phyloP scores from a whole-genome alignment of 2,113 vertebrate genomes.

The Pterocles burchelli region DNA sequence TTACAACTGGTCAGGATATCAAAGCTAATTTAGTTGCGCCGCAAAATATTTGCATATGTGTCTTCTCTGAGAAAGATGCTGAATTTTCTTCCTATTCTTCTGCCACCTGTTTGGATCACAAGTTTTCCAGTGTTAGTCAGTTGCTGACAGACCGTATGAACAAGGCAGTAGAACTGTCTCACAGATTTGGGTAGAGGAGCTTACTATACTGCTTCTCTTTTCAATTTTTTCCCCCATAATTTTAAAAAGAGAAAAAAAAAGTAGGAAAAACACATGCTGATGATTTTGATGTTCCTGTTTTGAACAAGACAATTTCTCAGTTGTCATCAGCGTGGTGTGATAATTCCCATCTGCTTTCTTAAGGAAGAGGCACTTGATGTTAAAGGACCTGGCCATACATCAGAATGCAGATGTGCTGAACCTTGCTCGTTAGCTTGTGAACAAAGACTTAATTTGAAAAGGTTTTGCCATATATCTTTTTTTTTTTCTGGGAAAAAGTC shows the following conservation, averaged over 20 bases:
- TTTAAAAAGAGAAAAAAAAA: neutral
- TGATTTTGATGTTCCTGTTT: neutral
- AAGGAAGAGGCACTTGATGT: neutral
- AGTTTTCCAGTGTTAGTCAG: neutral
- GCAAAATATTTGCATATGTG: neutral
- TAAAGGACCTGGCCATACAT: neutral
- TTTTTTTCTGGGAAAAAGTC: neutral
- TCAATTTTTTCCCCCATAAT: neutral
- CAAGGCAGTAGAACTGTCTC: neutral
- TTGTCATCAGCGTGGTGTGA: neutral
- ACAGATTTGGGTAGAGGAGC: neutral
- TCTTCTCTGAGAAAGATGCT: neutral
- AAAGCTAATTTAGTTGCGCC: neutral
- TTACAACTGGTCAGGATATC: neutral
- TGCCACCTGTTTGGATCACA: slow-evolving; percentile 2
- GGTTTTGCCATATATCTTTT: neutral
- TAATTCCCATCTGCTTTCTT: neutral
- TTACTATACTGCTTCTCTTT: neutral
- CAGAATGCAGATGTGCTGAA: neutral
- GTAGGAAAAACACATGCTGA: neutral
- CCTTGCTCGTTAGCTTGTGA: neutral
- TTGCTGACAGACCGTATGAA: neutral
- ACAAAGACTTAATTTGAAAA: neutral
- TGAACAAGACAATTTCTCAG: neutral
- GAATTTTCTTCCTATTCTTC: neutral